Evolutionary conservation across 2,888 invertebrate genomes (phyloP).

Genomic region (Chelonus formosanus): DNA sequence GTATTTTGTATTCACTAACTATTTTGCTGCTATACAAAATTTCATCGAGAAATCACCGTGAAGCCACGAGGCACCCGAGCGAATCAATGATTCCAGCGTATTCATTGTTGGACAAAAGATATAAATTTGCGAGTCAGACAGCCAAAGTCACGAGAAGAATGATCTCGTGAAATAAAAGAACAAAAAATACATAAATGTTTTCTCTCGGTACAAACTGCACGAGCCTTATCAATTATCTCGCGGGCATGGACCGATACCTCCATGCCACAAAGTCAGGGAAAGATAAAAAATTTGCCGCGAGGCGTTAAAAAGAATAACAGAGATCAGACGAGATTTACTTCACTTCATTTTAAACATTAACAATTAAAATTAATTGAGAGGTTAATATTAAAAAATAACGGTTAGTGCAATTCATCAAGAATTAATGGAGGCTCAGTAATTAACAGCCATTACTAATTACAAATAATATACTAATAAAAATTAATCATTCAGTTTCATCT

Average conservation of each 20-base stretch:
- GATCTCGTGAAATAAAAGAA: conserved; percentile 7
- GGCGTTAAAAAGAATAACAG: conserved; percentile 13
- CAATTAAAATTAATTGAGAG: no score
- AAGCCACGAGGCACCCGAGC: conserved; percentile 34
- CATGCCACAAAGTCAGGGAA: conserved; percentile 22
- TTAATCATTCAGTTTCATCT: no score
- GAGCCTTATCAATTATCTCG: conserved; percentile 29
- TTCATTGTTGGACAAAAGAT: conserved; percentile 20
- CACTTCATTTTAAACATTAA: conserved; percentile 4
- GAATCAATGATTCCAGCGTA: conserved; percentile 28
- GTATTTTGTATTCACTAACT: not conserved
- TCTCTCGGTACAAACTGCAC: conserved; percentile 18
- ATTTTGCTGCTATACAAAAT: conserved; percentile 21
- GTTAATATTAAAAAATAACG: no score
- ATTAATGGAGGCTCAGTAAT: no score
- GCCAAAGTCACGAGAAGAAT: conserved; percentile 13
- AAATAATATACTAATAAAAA: no score
- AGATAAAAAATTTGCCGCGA: conserved; percentile 24
- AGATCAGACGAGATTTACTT: conserved; percentile 3
- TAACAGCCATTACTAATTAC: no score
- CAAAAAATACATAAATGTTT: conserved; percentile 8
- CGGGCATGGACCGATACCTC: conserved; percentile 23
- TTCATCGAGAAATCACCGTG: conserved; percentile 26
- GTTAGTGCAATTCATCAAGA: no score
- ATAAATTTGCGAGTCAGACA: conserved; percentile 25